phyloP scores from a whole-genome alignment of 2,888 invertebrate species.

The Endotricha flammealis region DNA sequence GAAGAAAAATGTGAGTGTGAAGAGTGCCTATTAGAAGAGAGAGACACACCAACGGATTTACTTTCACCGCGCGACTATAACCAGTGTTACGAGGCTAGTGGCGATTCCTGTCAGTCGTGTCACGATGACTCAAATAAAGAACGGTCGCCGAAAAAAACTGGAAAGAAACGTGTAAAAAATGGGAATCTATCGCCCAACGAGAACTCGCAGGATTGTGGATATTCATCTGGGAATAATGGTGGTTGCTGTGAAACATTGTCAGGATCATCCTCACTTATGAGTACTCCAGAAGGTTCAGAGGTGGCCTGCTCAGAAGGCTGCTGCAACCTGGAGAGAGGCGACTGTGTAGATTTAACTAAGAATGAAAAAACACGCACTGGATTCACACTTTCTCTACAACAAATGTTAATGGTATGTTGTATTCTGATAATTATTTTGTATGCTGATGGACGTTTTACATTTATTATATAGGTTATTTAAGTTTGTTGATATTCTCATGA shows the following conservation, averaged over 20 bases:
- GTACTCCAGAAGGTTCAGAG: constrained; percentile 93
- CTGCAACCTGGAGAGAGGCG: constrained; percentile 85
- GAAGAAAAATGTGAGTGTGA: constrained; percentile 73
- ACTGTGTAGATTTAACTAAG: constrained; percentile 61
- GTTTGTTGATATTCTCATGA: too few species aligned
- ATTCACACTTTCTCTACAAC: constrained; percentile 82
- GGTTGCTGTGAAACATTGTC: constrained; percentile 83
- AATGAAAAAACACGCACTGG: constrained; percentile 63
- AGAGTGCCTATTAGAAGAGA: constrained; percentile 62
- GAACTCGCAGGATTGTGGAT: constrained; percentile 90
- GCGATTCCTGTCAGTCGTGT: constrained; percentile 65
- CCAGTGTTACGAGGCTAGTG: constrained; percentile 49
- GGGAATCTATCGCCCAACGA: constrained; percentile 81
- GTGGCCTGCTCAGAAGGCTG: constrained; percentile 93
- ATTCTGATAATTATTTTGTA: too few species aligned
- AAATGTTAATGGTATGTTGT: constrained; percentile 86
- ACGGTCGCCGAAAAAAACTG: constrained; percentile 57
- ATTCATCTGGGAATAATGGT: constrained; percentile 90
- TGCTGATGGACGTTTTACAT: too few species aligned
- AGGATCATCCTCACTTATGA: constrained; percentile 86
- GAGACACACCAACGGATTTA: constrained; percentile 64
- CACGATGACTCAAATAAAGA: constrained; percentile 64
- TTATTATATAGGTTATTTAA: too few species aligned
- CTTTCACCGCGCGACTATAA: constrained; percentile 54
- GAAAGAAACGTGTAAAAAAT: constrained; percentile 62